Conservation (phyloP, 1,140 invertebrate genomes). For the Aphis craccivora region DNA sequence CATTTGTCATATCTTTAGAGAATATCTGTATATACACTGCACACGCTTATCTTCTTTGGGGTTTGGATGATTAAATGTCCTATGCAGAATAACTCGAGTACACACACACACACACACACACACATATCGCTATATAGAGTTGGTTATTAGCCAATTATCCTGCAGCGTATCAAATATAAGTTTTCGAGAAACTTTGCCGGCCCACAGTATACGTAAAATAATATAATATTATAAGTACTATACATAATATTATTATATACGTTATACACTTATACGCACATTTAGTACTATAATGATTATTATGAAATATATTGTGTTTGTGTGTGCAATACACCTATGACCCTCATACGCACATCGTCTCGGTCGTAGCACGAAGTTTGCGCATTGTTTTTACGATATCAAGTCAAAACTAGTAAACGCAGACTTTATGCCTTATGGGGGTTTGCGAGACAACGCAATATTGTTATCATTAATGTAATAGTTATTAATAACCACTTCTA, state of each 20-base stretch:
- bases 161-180: conserved; percentile 7
- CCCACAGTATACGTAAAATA: neutral
- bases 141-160: conserved; percentile 19
- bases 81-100: neutral
- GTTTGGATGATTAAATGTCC: neutral
- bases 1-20: neutral
- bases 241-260: neutral
- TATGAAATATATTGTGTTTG: neutral
- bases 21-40: neutral
- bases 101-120: neutral
- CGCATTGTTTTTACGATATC: conserved; percentile 1
- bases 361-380: neutral
- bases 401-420: conserved; percentile 15
- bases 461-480: conserved; percentile 20
- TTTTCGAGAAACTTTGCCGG: neutral
- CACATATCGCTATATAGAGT: neutral
- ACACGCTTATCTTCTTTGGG: neutral
- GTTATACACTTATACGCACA: neutral
- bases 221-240: neutral
- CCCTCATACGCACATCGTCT: neutral
- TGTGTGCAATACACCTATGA: neutral
- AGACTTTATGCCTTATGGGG: neutral
- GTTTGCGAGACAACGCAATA: neutral
- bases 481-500: neutral
- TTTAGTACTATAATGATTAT: neutral